Percentiles rank a stretch among this genome's conserved stretches.
Conservation (phyloP, 2,888 invertebrate genomes). For the Melieria picta region DNA sequence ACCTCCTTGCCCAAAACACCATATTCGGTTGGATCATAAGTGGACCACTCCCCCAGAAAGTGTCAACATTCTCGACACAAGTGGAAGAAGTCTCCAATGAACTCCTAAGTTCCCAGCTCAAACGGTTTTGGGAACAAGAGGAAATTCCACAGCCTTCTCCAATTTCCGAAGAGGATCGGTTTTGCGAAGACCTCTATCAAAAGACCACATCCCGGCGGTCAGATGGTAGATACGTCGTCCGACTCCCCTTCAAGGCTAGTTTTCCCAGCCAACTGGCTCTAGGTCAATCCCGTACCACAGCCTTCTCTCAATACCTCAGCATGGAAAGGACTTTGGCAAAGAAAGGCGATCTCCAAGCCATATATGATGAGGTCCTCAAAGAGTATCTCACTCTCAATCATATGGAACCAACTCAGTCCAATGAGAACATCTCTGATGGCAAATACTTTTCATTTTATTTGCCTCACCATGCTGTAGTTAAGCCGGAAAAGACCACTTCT, state of each 20-base stretch:
- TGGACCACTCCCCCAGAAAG: slow-evolving; percentile 14
- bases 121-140: slow-evolving; percentile 26
- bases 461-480: slow-evolving; percentile 41
- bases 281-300: too few relatives aligned
- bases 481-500: slow-evolving; percentile 36
- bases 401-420: slow-evolving; percentile 17
- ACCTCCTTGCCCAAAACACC: slow-evolving; percentile 23
- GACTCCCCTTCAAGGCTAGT: too few relatives aligned
- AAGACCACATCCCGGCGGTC: too few relatives aligned
- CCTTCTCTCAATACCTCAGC: too few relatives aligned
- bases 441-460: slow-evolving; percentile 25
- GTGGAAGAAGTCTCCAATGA: background rate
- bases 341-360: too few relatives aligned
- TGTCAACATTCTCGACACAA: slow-evolving; percentile 19
- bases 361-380: too few relatives aligned
- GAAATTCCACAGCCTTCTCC: background rate
- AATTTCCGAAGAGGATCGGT: too few relatives aligned
- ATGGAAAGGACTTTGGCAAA: too few relatives aligned
- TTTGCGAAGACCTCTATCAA: too few relatives aligned
- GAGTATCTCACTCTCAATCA: slow-evolving; percentile 25
- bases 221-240: background rate
- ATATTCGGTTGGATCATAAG: slow-evolving; percentile 28
- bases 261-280: too few relatives aligned
- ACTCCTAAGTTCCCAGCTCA: background rate
- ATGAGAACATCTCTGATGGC: background rate